Conservation (phyloP, 2,797 vertebrate species). For the Lutjanus campechanus region DNA sequence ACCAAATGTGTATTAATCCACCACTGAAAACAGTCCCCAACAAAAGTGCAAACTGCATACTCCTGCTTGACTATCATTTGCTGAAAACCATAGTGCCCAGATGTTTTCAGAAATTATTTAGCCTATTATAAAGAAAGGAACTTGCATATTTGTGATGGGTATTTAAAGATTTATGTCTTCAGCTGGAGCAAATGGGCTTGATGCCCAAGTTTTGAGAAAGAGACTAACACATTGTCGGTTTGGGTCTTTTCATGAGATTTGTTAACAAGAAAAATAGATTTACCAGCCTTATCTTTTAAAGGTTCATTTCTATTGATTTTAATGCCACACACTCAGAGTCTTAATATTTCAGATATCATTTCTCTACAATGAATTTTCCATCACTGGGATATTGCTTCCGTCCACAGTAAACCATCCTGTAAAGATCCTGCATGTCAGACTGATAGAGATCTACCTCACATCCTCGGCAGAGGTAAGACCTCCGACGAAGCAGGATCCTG, state of each 20-base stretch:
- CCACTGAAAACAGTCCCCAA: no score
- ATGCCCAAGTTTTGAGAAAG: background rate
- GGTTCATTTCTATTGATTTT: constrained; percentile 13
- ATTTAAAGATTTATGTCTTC: background rate
- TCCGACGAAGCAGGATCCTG: constrained; percentile 45
- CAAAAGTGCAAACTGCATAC: background rate
- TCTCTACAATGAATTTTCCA: background rate
- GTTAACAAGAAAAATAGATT: background rate
- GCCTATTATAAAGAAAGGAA: background rate
- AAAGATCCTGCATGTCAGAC: constrained; percentile 13
- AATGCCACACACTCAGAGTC: background rate
- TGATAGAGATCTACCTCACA: constrained; percentile 49
- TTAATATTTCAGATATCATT: background rate
- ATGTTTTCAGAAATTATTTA: background rate
- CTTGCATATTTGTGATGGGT: background rate
- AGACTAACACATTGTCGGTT: background rate
- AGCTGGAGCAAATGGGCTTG: background rate
- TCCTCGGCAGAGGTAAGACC: constrained; percentile 36
- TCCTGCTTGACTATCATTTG: background rate
- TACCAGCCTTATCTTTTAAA: background rate
- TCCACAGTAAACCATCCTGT: constrained; percentile 7
- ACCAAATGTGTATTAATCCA: no score
- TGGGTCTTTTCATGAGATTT: background rate
- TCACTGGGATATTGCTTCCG: constrained; percentile 8
- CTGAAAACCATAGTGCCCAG: background rate